Evolutionary conservation across 2,888 invertebrate genomes (phyloP).

Genomic region (Hyposoter didymator): DNA sequence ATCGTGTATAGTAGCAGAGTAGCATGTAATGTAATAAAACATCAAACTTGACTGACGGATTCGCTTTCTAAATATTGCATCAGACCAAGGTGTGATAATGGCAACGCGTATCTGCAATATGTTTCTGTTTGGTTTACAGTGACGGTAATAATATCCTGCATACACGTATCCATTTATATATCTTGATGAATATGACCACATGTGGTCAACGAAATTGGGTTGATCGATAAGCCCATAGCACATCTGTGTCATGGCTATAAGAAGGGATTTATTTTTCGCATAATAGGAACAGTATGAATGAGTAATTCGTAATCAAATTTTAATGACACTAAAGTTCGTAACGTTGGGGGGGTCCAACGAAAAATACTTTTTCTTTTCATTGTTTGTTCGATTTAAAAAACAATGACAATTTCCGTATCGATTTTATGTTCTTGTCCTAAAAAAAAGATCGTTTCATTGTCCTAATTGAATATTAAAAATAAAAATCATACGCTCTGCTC

Average conservation of each 20-base stretch:
- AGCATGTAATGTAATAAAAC: constrained; percentile 56
- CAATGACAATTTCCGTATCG: no score
- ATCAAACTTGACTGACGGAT: constrained; percentile 64
- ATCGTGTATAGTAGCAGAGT: constrained; percentile 64
- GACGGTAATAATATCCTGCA: constrained; percentile 42
- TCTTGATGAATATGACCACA: constrained; percentile 18
- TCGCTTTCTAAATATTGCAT: constrained; percentile 77
- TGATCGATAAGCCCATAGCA: constrained; percentile 43
- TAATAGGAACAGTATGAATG: background rate
- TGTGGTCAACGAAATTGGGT: constrained; percentile 40
- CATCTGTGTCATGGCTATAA: constrained; percentile 46
- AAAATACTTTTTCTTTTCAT: no score
- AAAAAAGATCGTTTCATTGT: no score
- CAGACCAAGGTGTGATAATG: constrained; percentile 60
- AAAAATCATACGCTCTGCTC: no score
- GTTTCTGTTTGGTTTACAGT: constrained; percentile 30
- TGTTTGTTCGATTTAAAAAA: no score
- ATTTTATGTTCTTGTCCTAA: no score
- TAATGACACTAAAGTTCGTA: background rate
- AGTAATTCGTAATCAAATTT: constrained; percentile 1
- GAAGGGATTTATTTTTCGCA: constrained; percentile 15
- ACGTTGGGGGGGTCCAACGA: background rate
- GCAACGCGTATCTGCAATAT: constrained; percentile 39
- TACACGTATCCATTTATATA: background rate
- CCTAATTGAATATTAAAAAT: no score